Evolutionary conservation across 1,140 invertebrate species (phyloP), one percentile per base, ranked within the genome.

Genomic region (Drosophila pandora): DNA sequence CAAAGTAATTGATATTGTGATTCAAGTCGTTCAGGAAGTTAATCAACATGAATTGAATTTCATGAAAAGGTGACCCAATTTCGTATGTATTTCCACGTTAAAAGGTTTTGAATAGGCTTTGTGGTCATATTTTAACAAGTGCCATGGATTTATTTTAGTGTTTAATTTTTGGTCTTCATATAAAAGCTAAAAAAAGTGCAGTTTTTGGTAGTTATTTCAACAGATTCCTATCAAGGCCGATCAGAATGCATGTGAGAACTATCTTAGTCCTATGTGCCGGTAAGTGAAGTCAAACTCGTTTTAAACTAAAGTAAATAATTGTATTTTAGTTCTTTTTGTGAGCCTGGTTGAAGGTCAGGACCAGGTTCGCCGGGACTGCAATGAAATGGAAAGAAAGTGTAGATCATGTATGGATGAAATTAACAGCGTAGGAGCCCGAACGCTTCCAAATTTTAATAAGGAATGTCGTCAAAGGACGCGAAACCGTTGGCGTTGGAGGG

Each of bases 21-120:
- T 47, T 23, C 21, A 12, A 17, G 4, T n/a, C 9, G 5, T 43
- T 34, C 28, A 52, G 71, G 69, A 72, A 74, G 45, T 45, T 0
- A 25, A 7, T 2, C 10, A 17, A 43, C 17, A 43, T 43, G 13
- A 43, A 23, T 59, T 10, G 17, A 54, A 43, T 30, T 10, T 23
- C 23, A 56, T 69, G 9, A 67, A 67, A 67, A 53, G 47, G 52
- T 52, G 47, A 30, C 47, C 63, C 22, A 67, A 8, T 43, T 3
- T 52, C 6, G n/a, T 10, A n/a, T n/a, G n/a, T n/a, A 7, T 25
- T 60, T 28, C 23, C 23, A 34, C 21, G 9, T 28, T 52, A 34
- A 2, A 3, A 5, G 13, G 2, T 12, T 17, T 8, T 63, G 34
- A 50, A 63, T 32, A 3, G 21, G 21, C 62, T 45, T 67, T 67